phyloP scores from a whole-genome alignment of 1,140 invertebrate genomes.

The Scaptomyza hsui region DNA sequence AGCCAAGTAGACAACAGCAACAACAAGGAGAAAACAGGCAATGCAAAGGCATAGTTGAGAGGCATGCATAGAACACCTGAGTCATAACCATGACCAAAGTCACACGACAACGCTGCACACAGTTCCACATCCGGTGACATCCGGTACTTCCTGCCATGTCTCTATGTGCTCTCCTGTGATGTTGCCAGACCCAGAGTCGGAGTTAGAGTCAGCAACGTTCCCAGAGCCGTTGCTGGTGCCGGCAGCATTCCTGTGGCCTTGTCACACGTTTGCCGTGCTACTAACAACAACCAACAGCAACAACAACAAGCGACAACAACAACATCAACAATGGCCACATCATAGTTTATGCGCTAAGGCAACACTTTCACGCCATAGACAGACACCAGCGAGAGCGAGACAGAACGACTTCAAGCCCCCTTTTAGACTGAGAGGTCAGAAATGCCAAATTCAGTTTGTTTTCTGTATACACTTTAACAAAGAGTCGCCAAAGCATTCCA shows the following conservation, averaged over 20 bases:
- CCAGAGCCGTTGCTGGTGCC: conserved; percentile 13
- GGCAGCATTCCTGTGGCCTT: conserved; percentile 71
- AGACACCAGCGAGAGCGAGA: conserved; percentile 11
- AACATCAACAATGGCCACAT: conserved; percentile 46
- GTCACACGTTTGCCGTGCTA: conserved; percentile 67
- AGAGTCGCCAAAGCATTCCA: not conserved
- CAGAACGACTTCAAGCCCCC: not conserved
- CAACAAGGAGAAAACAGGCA: not conserved
- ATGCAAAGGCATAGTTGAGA: conserved; percentile 33
- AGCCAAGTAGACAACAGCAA: not conserved
- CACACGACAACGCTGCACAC: conserved; percentile 63
- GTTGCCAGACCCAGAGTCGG: conserved; percentile 5
- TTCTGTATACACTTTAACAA: conserved; percentile 17
- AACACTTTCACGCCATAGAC: conserved; percentile 59
- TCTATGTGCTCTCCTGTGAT: conserved; percentile 9
- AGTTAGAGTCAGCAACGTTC: conserved; percentile 6
- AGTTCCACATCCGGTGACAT: conserved; percentile 78
- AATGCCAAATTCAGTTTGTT: conserved; percentile 39
- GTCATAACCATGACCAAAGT: conserved; percentile 81
- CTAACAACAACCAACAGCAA: conserved; percentile 52
- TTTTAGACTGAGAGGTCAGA: conserved; percentile 8
- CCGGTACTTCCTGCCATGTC: conserved; percentile 70
- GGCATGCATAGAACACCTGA: conserved; percentile 45
- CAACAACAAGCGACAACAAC: conserved; percentile 32
- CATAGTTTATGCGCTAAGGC: conserved; percentile 70